These are phyloP conservation scores for Oeneis ivallda DNA, from an alignment of 2,888 invertebrate genomes.

Conservation along the genomic window DNA sequence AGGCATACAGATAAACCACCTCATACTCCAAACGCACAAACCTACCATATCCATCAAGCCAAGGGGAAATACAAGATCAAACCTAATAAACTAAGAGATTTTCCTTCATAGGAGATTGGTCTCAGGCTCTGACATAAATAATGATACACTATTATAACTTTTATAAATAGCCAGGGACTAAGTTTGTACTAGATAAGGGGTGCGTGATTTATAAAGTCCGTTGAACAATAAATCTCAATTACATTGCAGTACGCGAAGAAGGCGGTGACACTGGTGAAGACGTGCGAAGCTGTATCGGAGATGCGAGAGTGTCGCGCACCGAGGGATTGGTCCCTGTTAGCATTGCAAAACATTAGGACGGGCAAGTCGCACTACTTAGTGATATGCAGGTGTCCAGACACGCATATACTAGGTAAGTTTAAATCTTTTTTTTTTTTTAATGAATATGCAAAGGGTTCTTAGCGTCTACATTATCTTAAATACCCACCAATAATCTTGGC, in stretches of 20 bases:
- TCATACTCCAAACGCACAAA: neutral
- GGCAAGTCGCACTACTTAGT: slow-evolving; percentile 97
- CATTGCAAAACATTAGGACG: slow-evolving; percentile 94
- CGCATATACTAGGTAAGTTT: slow-evolving; percentile 88
- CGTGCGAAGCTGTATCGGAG: slow-evolving; percentile 95
- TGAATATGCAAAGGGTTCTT: neutral
- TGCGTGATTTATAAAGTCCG: slow-evolving; percentile 15
- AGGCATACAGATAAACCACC: neutral
- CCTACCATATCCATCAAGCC: neutral
- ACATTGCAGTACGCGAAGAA: slow-evolving; percentile 77
- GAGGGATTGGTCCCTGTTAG: slow-evolving; percentile 94
- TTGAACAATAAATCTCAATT: slow-evolving; percentile 16
- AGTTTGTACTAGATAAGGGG: slow-evolving; percentile 10
- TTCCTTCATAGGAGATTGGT: neutral
- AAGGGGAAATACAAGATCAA: neutral
- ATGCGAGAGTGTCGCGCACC: slow-evolving; percentile 94
- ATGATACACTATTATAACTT: slow-evolving; percentile 11
- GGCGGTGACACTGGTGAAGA: slow-evolving; percentile 94
- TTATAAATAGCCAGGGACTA: slow-evolving; percentile 4
- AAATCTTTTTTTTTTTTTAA: too few relatives aligned
- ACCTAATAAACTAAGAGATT: neutral
- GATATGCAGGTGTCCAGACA: slow-evolving; percentile 94
- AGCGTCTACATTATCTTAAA: neutral
- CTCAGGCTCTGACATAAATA: neutral
- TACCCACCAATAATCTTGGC: neutral